A percentile compares a stretch with the other conserved stretches of the same genome.
These are phyloP conservation scores for Campopleginae sp. DNA, from an alignment of 2,888 invertebrate species.

Conservation along the genomic window DNA sequence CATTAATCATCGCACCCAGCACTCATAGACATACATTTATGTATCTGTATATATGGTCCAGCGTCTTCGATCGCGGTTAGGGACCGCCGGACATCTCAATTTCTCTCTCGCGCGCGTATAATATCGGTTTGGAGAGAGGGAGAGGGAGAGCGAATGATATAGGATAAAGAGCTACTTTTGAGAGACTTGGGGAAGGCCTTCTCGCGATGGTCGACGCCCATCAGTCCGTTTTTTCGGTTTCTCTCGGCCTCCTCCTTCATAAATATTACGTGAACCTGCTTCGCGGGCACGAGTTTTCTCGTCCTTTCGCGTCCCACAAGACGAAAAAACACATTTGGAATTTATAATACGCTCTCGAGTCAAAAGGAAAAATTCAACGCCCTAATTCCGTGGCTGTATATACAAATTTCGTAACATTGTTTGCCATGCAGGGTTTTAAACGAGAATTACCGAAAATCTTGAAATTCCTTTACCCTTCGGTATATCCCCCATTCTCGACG, in stretches of 20 bases:
- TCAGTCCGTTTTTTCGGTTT: slow-evolving; percentile 52
- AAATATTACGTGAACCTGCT: slow-evolving; percentile 58
- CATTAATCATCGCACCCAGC: slow-evolving; percentile 69
- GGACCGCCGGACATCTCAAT: slow-evolving; percentile 66
- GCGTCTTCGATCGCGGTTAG: slow-evolving; percentile 27
- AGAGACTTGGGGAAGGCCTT: slow-evolving; percentile 53
- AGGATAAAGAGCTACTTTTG: slow-evolving; percentile 46
- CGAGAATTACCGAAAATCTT: neutral
- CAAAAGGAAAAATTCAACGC: slow-evolving; percentile 50
- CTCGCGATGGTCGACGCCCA: slow-evolving; percentile 65
- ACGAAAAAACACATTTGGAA: slow-evolving; percentile 37
- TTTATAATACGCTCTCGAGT: slow-evolving; percentile 39
- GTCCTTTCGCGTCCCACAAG: slow-evolving; percentile 31
- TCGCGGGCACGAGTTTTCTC: slow-evolving; percentile 52
- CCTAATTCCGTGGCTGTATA: slow-evolving; percentile 55
- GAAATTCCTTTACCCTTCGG: slow-evolving; percentile 42
- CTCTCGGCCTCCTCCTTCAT: slow-evolving; percentile 46
- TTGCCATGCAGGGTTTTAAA: neutral
- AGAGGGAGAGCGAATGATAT: slow-evolving; percentile 46
- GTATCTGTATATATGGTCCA: slow-evolving; percentile 39
- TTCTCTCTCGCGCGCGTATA: slow-evolving; percentile 54
- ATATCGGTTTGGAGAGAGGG: slow-evolving; percentile 34
- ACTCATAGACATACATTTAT: slow-evolving; percentile 30
- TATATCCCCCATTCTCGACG: neutral
- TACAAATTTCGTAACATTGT: slow-evolving; percentile 17